Evolutionary conservation across 2,888 invertebrate species (phyloP), one percentile per base, ranked within the genome.

Genomic region (Trissolcus brochymenae): DNA sequence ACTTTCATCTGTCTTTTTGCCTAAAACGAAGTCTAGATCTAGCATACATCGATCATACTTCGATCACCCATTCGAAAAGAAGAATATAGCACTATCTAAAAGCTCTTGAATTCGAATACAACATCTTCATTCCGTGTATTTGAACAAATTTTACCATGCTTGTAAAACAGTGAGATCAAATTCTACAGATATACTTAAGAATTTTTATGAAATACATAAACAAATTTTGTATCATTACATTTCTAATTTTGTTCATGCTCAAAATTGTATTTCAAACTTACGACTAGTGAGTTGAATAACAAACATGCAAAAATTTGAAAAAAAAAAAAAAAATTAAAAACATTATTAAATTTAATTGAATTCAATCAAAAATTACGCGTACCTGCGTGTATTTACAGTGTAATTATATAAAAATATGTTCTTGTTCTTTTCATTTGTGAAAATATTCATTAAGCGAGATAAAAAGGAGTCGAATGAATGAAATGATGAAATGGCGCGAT

Each of bases 131-230:
- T 35, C 9, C 35, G 35, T 35, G 35, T 35, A 1, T 0, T 35
- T 35, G 35, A 35, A 51, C 46, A 16, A 46, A 7, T 9, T 16
- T 46, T 16, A 51, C 17, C 75, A 75, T 75, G 75, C 75, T 64
- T 50, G 64, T 68, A 75, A 75, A 75, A 75, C 75, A 75, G 75
- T 75, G 75, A 64, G 57, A 75, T 75, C 68, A 75, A 75, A 64
- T 68, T 60, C 61, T 67, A 66, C 43, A 25, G n/a, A 35, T 29
- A 43, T 49, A 29, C 19, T 51, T 6, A 3, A 9, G 11, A 11
- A 35, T 35, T 35, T 35, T 7, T 35, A 35, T 2, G 9, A 11
- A 35, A 11, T 35, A 11, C 9, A 9, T 35, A 9, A 35, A 35
- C 25, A 25, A n/a, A 25, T 25, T 25, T 25, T 4, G 2, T 25